These are phyloP conservation scores for Zosterops japonicus DNA, from an alignment of 2,113 vertebrate genomes.

Conservation along the genomic window DNA sequence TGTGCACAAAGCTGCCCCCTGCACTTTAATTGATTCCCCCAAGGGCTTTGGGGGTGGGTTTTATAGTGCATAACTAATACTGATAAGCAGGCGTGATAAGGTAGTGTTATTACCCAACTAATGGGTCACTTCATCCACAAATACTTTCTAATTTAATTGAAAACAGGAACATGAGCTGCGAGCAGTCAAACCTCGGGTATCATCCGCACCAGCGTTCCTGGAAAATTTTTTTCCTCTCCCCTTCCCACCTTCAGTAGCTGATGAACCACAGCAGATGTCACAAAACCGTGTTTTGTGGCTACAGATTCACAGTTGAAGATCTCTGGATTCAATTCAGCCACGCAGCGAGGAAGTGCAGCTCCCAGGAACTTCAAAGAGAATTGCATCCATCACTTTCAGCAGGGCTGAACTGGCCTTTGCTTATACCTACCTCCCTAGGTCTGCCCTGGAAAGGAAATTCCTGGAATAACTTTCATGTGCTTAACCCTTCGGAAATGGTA, in stretches of 20 bases:
- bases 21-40: constrained; percentile 39
- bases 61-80: constrained; percentile 73
- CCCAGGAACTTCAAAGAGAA: constrained; percentile 43
- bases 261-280: constrained; percentile 10
- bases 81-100: constrained; percentile 70
- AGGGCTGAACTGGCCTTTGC: constrained; percentile 16
- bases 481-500: constrained; percentile 52
- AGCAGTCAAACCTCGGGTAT: background rate
- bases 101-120: constrained; percentile 53
- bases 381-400: constrained; percentile 28
- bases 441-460: constrained; percentile 61
- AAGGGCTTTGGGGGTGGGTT: constrained; percentile 37
- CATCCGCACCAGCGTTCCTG: background rate
- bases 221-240: background rate
- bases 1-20: background rate
- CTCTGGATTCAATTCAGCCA: constrained; percentile 60
- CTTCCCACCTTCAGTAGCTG: constrained; percentile 26
- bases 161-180: constrained; percentile 13
- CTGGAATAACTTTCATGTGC: constrained; percentile 58
- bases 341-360: background rate
- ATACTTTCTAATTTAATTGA: constrained; percentile 60
- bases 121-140: constrained; percentile 61
- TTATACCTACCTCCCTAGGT: constrained; percentile 47
- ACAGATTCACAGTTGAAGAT: background rate
- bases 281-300: background rate